Evolutionary conservation across 2,888 invertebrate genomes (phyloP), one percentile per base, ranked within the genome.

Genomic region (Stenoptilia bipunctidactyla): DNA sequence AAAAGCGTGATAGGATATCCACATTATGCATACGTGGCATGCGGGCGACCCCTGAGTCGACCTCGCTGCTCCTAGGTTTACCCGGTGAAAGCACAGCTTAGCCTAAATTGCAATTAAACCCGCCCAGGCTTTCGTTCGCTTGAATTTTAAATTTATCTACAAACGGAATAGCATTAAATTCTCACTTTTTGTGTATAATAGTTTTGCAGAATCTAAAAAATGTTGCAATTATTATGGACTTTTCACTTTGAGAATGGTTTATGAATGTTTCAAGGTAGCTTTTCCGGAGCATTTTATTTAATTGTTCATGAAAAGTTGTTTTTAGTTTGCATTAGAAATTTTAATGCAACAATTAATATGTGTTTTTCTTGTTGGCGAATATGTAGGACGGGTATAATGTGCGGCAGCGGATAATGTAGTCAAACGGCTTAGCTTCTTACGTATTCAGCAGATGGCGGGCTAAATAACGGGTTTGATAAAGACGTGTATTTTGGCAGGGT

Each of bases 391-490:
- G 40, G 35, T 40, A 35, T 37, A 15, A 37, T n/a, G 12, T 30
- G 10, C 4, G 30, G 30, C 12, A n/a, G 46, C 42, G 44, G 51
- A 55, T 59, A 64, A 65, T 70, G 66, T 63, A 62, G 57, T 60
- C 54, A 62, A 63, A 65, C 60, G 61, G 66, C 67, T 65, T 60
- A 55, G 51, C 55, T 47, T 54, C 51, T 61, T 60, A 61, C 52
- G 56, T 59, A 66, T 63, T 63, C 61, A 65, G 54, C 64, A 58
- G 58, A 63, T 65, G 62, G 59, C 53, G 57, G 67, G 68, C 71
- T 73, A 74, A 75, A 75, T 75, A 76, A 68, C 66, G 61, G 58
- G 56, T 69, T 67, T 72, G 68, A 71, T 74, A 72, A 70, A 72
- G 73, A 72, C 67, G 62, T 66, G 67, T 67, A 67, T 67, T 59